Base-by-base conservation (phyloP, 2,797 vertebrate species). In the Naso thynnoides region DNA sequence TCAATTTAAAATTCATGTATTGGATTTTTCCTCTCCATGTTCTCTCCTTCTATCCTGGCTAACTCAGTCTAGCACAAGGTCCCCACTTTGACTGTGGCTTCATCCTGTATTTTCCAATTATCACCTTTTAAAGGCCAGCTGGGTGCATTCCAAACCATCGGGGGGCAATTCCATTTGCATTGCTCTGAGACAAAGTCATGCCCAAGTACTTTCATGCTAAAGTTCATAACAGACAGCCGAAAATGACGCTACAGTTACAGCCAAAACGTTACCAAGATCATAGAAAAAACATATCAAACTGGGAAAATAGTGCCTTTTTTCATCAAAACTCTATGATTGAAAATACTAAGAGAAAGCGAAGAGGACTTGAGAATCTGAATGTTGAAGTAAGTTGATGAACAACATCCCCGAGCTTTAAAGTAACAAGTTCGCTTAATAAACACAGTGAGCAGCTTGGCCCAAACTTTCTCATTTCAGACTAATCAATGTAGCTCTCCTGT, bases 101-200 rank as follows among this genome's bases (percentile, higher is more conserved):
- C 96, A 97, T 98, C 96, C 96, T 98, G 96, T 96, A 97, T 97
- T 99, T 99, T 97, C 97, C 98, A 98, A 98, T 98, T 99, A 99
- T 98, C 98, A 98, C 97, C 97, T 99, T 99, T 99, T 98, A 98
- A 98, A 97, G 96, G 96, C 97, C 97, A 99, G 97, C 97, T 98
- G 97, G 96, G 96, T 96, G 94, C 96, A 97, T 98, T 98, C 96
- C 96, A 97, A 96, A 96, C 95, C 97, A 96, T 95, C 96, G 85
- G 97, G 97, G 96, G 97, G 97, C 95, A 97, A 97, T 98, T 96
- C 96, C 96, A 97, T 98, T 98, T 98, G 96, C 96, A 98, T 97
- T 97, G 96, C 97, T 97, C 95, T 91, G 95, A 96, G 96, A 97
- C 96, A 98, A 97, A 97, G 96, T 96, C 96, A 96, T 95, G 96